These are phyloP conservation scores for Holothuria leucospilota DNA, from an alignment of 53 echinoderm and acorn worm genomes.

Conservation along the genomic window DNA sequence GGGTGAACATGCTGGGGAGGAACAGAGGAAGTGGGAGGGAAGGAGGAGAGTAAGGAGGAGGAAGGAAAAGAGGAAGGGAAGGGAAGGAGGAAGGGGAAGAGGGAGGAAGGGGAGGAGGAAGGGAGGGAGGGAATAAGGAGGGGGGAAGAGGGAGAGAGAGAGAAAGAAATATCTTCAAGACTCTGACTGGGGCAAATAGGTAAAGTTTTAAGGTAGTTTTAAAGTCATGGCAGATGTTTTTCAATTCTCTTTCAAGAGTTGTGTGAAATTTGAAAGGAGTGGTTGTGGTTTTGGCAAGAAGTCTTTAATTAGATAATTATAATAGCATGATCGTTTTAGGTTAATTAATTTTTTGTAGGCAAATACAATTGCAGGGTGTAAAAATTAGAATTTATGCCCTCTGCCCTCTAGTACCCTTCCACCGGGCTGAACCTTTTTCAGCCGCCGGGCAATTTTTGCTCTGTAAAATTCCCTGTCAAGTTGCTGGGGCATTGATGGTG, in stretches of 20 bases:
- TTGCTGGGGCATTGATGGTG: neutral
- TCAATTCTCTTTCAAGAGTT: constrained; percentile 11
- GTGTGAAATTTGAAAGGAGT: constrained; percentile 3
- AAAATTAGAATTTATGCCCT: constrained; percentile 19
- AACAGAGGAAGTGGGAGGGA: neutral
- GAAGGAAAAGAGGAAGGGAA: neutral
- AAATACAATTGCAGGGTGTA: constrained; percentile 25
- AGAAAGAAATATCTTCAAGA: too few species aligned
- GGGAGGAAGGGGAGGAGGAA: neutral
- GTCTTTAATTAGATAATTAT: neutral
- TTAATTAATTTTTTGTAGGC: constrained; percentile 8
- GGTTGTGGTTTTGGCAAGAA: constrained; percentile 24
- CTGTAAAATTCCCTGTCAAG: neutral
- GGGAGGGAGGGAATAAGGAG: neutral
- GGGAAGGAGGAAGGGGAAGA: neutral
- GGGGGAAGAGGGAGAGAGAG: neutral
- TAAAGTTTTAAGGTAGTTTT: neutral
- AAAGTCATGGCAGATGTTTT: constrained; percentile 9
- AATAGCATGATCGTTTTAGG: neutral
- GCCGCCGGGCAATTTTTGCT: constrained; percentile 7
- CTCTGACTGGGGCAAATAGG: too few species aligned
- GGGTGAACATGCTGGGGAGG: neutral
- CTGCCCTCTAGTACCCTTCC: neutral
- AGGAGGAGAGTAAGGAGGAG: neutral
- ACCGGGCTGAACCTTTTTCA: neutral